Evolutionary conservation across 2,888 invertebrate genomes (phyloP), one percentile per base, ranked within the genome.

Genomic region (Willowsia nigromaculata): DNA sequence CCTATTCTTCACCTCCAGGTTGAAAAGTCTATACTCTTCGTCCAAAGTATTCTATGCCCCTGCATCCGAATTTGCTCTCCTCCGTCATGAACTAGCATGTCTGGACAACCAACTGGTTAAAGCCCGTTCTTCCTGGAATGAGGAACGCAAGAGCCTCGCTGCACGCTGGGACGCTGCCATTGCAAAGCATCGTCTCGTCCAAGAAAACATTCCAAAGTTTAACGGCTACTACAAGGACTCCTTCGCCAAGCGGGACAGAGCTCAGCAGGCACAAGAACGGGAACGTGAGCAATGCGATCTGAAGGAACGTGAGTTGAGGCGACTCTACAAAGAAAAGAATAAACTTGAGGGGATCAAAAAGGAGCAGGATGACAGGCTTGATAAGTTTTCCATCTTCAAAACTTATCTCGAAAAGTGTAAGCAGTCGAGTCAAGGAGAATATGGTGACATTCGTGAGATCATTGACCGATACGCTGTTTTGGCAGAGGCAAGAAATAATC

Each of bases 351-450:
- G 90, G 18, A 59, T 92, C n/a, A 89, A 88, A 56, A 68, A 40
- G 9, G 82, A 89, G 43, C 85, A 90, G 30, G 88, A 87, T 30
- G 22, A 78, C 30, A 85, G 92, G 5, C 83, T 91, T 15, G 85
- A 91, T 6, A 90, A 90, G 37, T 92, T 92, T 30, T 71, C 90
- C 25, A 86, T 91, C n/a, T 92, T 92, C 81, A 88, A 91, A 88
- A 87, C 80, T 0, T 92, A 92, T 80, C 83, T 92, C 30, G 91
- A 91, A 11, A 78, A 88, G 43, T 90, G 91, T 1, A 87, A 90
- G 27, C 85, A 91, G n/a, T 82, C 89, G 11, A 92, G 91, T 84
- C 91, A 91, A 62, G 92, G 92, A 40, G 92, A 92, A 30, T 92
- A 91, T 59, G 68, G 85, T 9, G 91, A 91, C 25, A 50, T 92